phyloP scores from a whole-genome alignment of 2,797 vertebrate species.

The Huso huso region DNA sequence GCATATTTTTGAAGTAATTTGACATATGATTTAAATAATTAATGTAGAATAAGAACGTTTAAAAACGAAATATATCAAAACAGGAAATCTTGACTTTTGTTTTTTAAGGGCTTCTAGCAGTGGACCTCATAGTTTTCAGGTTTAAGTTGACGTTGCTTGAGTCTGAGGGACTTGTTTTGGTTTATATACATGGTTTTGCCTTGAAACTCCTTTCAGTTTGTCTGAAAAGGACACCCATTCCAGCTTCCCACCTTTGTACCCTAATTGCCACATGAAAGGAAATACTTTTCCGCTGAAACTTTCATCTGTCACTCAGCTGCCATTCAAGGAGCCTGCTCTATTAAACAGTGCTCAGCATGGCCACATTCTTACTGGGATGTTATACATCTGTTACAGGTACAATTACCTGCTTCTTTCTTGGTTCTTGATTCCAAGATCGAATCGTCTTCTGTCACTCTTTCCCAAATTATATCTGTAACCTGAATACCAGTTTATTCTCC shows the following conservation, averaged over 20 bases:
- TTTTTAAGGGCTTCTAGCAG: too few species aligned
- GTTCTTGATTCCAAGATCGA: constrained; percentile 7
- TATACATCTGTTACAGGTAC: constrained; percentile 3
- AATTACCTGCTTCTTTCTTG: not conserved
- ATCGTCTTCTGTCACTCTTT: constrained; percentile 21
- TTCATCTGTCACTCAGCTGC: constrained; percentile 2
- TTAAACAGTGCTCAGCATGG: not conserved
- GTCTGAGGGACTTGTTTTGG: too few species aligned
- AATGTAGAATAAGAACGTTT: too few species aligned
- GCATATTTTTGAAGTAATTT: too few species aligned
- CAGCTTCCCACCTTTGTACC: too few species aligned
- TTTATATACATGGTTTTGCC: not conserved
- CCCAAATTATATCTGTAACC: constrained; percentile 31
- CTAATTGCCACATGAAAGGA: not conserved
- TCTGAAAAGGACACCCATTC: too few species aligned
- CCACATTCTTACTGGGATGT: not conserved
- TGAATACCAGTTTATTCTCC: not conserved
- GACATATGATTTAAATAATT: too few species aligned
- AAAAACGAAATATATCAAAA: too few species aligned
- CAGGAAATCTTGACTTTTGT: too few species aligned
- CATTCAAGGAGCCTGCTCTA: not conserved
- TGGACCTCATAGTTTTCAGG: too few species aligned
- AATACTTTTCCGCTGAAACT: not conserved
- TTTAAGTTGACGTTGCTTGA: too few species aligned
- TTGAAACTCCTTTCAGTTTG: not conserved